Evolutionary conservation across 2,113 vertebrate genomes (phyloP), one percentile per base, ranked within the genome.

Genomic region (Actenoides hombroni): DNA sequence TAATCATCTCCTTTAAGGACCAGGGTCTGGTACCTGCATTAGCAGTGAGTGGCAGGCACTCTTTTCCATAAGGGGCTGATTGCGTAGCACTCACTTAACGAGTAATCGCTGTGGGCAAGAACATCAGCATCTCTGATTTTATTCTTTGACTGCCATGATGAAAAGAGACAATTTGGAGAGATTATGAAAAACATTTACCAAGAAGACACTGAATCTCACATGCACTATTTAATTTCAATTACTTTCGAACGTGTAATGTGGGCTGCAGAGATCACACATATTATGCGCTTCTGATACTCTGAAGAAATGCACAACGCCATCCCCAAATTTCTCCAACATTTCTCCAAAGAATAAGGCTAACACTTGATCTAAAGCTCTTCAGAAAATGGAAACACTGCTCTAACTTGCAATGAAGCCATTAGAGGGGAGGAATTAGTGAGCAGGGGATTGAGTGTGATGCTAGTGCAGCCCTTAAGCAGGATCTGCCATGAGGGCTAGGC

Each of bases 51-150:
- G 63, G 63, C 81, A 46, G 46, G 46, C 46, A 67, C 51, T 83
- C 49, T 39, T 35, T 65, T 82, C 79, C 88, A 53, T 16, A 65
- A 90, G 61, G 88, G 85, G 88, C 69, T 93, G 93, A 92, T 51
- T 88, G 82, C 77, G 68, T 2, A 33, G 89, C 84, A 48, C 81
- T 71, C 81, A 29, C 91, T 57, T 35, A 69, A 74, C 71, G 61
- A 61, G 60, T 54, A 80, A 56, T 68, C 3, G 33, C 85, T 57
- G 39, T 54, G 80, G 86, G 46, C 73, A 83, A 35, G 59, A 65
- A 18, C 26, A 78, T 39, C 90, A 83, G 70, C 69, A 81, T 28
- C 83, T 75, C 39, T 68, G 60, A 60, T 64, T 71, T 46, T 78
- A 21, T 11, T 75, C 86, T 76, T 81, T 81, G 59, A 53, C 56